phyloP scores from a whole-genome alignment of 2,888 invertebrate genomes.

The Cheilosia grossa region DNA sequence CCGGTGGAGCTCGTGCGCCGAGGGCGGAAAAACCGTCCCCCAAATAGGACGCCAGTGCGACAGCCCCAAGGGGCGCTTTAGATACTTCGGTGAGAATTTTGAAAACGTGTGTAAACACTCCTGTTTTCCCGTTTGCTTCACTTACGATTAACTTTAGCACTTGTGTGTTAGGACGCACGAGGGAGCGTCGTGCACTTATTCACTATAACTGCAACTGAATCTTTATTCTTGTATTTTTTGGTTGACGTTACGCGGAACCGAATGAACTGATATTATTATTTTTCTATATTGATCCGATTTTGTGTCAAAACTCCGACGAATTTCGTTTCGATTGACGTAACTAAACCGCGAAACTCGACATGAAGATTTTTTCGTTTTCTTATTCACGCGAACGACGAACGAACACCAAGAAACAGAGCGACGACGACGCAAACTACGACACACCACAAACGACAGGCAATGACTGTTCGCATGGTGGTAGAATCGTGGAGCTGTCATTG shows the following conservation, averaged over 20 bases:
- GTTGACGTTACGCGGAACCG: background rate
- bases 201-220: slow-evolving; percentile 8
- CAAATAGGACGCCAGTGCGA: slow-evolving; percentile 84
- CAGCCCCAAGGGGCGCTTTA: slow-evolving; percentile 84
- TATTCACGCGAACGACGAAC: slow-evolving; percentile 47
- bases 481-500: slow-evolving; percentile 65
- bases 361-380: slow-evolving; percentile 9
- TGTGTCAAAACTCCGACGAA: slow-evolving; percentile 34
- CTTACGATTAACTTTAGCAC: slow-evolving; percentile 27
- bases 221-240: slow-evolving; percentile 12
- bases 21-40: slow-evolving; percentile 84
- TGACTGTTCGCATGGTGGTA: slow-evolving; percentile 67
- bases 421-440: slow-evolving; percentile 69
- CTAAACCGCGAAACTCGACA: slow-evolving; percentile 35
- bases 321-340: slow-evolving; percentile 27
- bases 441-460: slow-evolving; percentile 75
- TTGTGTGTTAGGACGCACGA: slow-evolving; percentile 25
- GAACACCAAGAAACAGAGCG: slow-evolving; percentile 35
- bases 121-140: slow-evolving; percentile 52
- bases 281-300: slow-evolving; percentile 17
- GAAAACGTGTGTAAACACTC: slow-evolving; percentile 76
- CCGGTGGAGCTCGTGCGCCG: slow-evolving; percentile 83
- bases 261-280: background rate
- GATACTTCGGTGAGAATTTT: slow-evolving; percentile 84
- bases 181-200: slow-evolving; percentile 10